Base-by-base conservation (phyloP, 2,888 invertebrate genomes). In the Heliconius ismenius region DNA sequence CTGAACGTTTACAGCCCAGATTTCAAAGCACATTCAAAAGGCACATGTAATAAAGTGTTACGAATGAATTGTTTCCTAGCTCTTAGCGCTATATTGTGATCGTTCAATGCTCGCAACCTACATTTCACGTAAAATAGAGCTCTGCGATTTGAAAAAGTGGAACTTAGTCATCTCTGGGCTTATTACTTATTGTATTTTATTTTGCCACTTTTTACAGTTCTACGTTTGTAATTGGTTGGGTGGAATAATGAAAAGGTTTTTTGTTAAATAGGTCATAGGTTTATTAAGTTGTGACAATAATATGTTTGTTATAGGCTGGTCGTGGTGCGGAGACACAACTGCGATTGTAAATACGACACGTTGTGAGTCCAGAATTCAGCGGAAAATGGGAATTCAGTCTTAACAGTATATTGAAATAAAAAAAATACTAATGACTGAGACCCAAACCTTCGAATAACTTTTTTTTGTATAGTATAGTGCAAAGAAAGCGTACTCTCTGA, bases 81-180 rank as follows among this genome's bases (percentile, higher is more conserved):
- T 72, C 80, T 80, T 74, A 80, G 80, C 79, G 74, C 76, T 74
- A 76, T 78, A 80, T 79, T 80, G 78, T 80, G 76, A 81, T 79
- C 78, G 81, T 73, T 79, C 81, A 81, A 75, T 80, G 81, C 76
- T 77, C 67, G 76, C 78, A 81, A 81, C 81, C 81, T 79, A 81
- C 81, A 81, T 81, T 81, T 81, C 76, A 70, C 77, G 79, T 81
- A 77, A 78, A 81, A 79, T 58, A 74, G 69, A 70, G 64, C 68
- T 72, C 72, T 76, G 78, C 77, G 76, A 79, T 76, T 79, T 79
- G 73, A 70, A 32, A 79, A 78, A 80, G 69, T 73, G 78, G 63
- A 62, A 75, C 76, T 75, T 65, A 72, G 75, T 75, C 72, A 78
- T 76, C 76, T 76, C 74, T 78, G 39, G 63, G 76, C 76, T 75